phyloP scores from a whole-genome alignment of 2,113 vertebrate species.

The Naja naja region DNA sequence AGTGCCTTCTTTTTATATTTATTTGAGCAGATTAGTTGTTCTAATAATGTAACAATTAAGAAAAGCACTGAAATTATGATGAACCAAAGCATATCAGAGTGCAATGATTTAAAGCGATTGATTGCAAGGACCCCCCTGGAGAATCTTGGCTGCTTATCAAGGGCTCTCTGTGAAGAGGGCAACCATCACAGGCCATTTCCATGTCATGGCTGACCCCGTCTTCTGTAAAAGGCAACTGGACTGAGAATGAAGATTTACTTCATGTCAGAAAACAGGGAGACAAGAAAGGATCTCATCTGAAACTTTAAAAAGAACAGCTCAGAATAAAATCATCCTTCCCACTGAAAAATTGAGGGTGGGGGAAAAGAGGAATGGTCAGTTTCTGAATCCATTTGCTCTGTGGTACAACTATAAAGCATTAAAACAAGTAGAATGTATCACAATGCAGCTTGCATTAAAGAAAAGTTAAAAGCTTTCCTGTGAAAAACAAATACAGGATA shows the following conservation, averaged over 20 bases:
- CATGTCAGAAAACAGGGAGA: neutral
- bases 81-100: neutral
- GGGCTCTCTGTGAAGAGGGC: neutral
- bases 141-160: too few relatives aligned
- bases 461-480: conserved; percentile 53
- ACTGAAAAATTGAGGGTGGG: neutral
- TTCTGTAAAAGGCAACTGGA: neutral
- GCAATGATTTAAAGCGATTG: neutral
- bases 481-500: conserved; percentile 67
- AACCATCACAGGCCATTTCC: neutral
- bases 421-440: conserved; percentile 36
- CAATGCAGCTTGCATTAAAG: conserved; percentile 58
- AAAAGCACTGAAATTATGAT: neutral
- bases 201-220: neutral
- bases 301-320: neutral
- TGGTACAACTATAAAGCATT: conserved; percentile 41
- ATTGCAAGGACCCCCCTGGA: neutral
- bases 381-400: conserved; percentile 31
- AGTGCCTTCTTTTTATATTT: neutral
- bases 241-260: neutral
- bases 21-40: neutral
- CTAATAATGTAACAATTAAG: neutral
- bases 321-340: neutral
- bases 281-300: neutral
- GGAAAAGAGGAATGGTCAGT: conserved; percentile 2